A percentile compares a stretch with the other conserved stretches of the same genome.
Conservation (phyloP, 2,888 invertebrate genomes). For the Dione vanillae region DNA sequence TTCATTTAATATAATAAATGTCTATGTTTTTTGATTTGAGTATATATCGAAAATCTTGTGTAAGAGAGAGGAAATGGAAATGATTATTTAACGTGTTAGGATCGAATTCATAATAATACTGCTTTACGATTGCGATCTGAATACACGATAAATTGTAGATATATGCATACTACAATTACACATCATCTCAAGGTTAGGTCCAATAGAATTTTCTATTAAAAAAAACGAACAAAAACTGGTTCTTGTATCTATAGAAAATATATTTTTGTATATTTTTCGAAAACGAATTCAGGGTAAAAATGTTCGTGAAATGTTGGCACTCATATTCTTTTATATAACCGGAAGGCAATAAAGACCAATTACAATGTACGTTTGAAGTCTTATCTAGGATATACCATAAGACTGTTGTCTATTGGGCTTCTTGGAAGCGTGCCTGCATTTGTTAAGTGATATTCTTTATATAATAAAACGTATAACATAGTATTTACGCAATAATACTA, state of each 20-base stretch:
- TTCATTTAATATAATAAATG: too few species aligned
- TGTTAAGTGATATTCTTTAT: conserved; percentile 3
- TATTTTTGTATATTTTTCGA: background rate
- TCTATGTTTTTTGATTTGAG: too few species aligned
- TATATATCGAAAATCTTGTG: too few species aligned
- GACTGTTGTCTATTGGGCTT: conserved; percentile 13
- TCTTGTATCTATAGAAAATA: too few species aligned
- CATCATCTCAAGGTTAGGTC: too few species aligned
- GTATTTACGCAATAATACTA: background rate
- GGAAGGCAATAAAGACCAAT: conserved; percentile 8
- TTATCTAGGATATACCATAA: background rate
- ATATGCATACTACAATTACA: too few species aligned
- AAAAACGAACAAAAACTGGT: too few species aligned
- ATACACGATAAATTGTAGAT: too few species aligned
- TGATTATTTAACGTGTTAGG: background rate
- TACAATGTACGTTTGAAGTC: background rate
- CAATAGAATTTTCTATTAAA: too few species aligned
- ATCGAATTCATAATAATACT: background rate
- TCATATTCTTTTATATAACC: background rate
- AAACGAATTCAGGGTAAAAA: background rate
- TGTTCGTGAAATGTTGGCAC: conserved; percentile 3
- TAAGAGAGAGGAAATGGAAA: background rate
- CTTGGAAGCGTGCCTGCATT: conserved; percentile 17
- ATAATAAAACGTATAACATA: background rate
- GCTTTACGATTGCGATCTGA: too few species aligned